Conservation (phyloP, 2,888 invertebrate genomes). For the Anarsia innoxiella region DNA sequence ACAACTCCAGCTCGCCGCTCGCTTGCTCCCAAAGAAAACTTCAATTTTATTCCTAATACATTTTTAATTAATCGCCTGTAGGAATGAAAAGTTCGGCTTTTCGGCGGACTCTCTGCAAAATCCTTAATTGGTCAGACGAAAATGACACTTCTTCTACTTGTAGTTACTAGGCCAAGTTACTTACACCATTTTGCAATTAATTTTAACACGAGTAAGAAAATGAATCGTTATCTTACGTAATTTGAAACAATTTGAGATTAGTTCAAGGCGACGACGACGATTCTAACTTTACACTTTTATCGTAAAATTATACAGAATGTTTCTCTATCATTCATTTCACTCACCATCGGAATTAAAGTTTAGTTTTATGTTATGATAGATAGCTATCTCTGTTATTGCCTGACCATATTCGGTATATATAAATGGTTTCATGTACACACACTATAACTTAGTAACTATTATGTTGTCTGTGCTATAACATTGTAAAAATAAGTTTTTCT, state of each 20-base stretch:
- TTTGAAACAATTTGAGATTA: constrained; percentile 12
- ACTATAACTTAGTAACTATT: no score
- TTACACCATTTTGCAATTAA: constrained; percentile 18
- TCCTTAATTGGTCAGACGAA: constrained; percentile 29
- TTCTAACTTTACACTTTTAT: constrained; percentile 1
- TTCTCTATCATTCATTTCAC: constrained; percentile 1
- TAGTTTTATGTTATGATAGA: no score
- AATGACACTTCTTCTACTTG: constrained; percentile 27
- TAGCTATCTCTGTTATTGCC: no score
- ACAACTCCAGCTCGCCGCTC: constrained; percentile 20
- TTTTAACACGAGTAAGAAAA: constrained; percentile 11
- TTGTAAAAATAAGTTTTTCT: no score
- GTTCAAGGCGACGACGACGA: constrained; percentile 7
- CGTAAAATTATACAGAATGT: constrained; percentile 4
- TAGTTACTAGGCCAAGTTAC: no score
- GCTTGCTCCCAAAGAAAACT: constrained; percentile 1
- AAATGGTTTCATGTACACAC: no score
- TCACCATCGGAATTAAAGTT: not conserved
- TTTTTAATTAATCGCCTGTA: constrained; percentile 45
- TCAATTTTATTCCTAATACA: constrained; percentile 41
- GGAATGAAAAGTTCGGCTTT: constrained; percentile 43
- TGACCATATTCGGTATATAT: no score
- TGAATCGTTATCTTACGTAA: constrained; percentile 11
- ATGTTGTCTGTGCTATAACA: no score
- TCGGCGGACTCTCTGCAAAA: constrained; percentile 29